These are phyloP conservation scores for Scolanthus callimorphus DNA, from an alignment of 92 coral and sea anemone species.

Conservation along the genomic window DNA sequence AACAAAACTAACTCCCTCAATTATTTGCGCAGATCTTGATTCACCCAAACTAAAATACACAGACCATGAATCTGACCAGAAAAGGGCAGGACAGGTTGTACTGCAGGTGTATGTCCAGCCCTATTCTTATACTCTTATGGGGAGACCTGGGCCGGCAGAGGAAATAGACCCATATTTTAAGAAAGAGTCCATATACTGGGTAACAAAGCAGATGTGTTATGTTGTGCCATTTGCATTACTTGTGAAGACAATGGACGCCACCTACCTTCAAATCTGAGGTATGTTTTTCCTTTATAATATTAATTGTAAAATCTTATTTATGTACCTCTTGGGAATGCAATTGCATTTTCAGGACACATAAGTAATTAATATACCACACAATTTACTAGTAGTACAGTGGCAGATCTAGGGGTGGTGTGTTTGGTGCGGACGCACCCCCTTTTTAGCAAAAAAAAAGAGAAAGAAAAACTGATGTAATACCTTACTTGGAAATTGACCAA, in stretches of 20 bases:
- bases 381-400: too few species aligned
- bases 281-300: too few species aligned
- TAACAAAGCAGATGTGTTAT: conserved; percentile 64
- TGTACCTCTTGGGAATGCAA: too few species aligned
- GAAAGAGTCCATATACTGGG: conserved; percentile 92
- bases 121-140: conserved; percentile 84
- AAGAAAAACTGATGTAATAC: too few species aligned
- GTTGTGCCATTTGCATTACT: conserved; percentile 95
- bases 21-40: conserved; percentile 95
- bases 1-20: conserved; percentile 91
- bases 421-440: too few species aligned
- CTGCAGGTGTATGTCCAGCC: conserved; percentile 93
- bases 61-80: conserved; percentile 60
- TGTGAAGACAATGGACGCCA: conserved; percentile 90
- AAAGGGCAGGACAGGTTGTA: conserved; percentile 82
- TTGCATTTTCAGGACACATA: too few species aligned
- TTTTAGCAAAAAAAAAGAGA: too few species aligned
- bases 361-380: too few species aligned
- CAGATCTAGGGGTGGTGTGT: too few species aligned
- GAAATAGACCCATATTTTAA: conserved; percentile 96
- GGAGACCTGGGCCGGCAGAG: conserved; percentile 83
- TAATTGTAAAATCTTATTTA: too few species aligned
- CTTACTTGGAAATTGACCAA: too few species aligned
- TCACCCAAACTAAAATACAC: conserved; percentile 66
- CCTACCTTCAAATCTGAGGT: conserved; percentile 51